Conservation (phyloP, 2,888 invertebrate genomes). For the Parnassius orleans region DNA sequence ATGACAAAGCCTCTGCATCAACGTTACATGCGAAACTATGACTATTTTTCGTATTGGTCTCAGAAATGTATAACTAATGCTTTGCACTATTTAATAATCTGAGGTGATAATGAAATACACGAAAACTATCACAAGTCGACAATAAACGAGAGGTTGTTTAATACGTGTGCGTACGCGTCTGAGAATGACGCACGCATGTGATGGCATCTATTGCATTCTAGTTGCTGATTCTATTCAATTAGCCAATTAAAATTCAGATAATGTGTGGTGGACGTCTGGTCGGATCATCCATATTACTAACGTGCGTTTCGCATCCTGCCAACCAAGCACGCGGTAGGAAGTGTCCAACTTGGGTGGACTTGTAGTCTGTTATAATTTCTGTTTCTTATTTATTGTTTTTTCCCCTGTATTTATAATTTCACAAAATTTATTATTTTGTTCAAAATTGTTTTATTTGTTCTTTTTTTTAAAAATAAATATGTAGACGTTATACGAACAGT, state of each 20-base stretch:
- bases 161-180: neutral
- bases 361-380: conserved; percentile 18
- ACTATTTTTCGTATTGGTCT: too few relatives aligned
- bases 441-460: too few relatives aligned
- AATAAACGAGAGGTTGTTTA: conserved; percentile 2
- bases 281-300: conserved; percentile 69
- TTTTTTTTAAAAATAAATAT: neutral
- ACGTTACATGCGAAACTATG: too few relatives aligned
- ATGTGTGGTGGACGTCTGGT: conserved; percentile 58
- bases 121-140: too few relatives aligned
- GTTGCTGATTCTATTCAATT: conserved; percentile 68
- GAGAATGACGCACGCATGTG: conserved; percentile 49
- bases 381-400: neutral
- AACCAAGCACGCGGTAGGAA: conserved; percentile 58
- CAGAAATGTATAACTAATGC: too few relatives aligned
- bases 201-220: conserved; percentile 59
- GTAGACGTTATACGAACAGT: too few relatives aligned
- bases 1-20: too few relatives aligned
- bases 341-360: conserved; percentile 47
- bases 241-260: conserved; percentile 71
- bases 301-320: conserved; percentile 67
- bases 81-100: too few relatives aligned
- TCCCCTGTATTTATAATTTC: too few relatives aligned
- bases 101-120: too few relatives aligned
- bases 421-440: too few relatives aligned